Conservation (phyloP, 2,888 invertebrate genomes). For the Plagodis dolabraria region DNA sequence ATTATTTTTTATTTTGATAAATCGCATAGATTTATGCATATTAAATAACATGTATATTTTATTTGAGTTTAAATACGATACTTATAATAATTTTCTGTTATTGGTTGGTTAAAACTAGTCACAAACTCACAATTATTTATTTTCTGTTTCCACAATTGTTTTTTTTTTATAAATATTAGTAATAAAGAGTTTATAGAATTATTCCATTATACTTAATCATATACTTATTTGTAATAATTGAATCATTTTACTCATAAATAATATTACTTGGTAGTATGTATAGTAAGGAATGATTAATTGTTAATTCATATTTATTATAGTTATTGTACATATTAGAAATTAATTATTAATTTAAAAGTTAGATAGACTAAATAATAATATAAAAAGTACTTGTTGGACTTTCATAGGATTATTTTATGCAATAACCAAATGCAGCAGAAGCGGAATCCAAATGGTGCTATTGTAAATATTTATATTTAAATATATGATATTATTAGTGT, state of each 20-base stretch:
- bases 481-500: too few relatives aligned
- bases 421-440: slow-evolving; percentile 46
- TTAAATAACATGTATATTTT: too few relatives aligned
- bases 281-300: too few relatives aligned
- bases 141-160: slow-evolving; percentile 24
- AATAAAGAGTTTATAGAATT: slow-evolving; percentile 5
- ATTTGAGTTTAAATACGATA: too few relatives aligned
- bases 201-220: neutral
- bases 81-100: slow-evolving; percentile 13
- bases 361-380: too few relatives aligned
- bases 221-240: neutral
- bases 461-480: slow-evolving; percentile 2
- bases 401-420: slow-evolving; percentile 27
- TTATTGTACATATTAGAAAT: neutral
- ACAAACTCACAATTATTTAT: slow-evolving; percentile 50
- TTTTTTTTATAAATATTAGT: slow-evolving; percentile 9
- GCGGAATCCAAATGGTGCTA: slow-evolving; percentile 71
- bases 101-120: slow-evolving; percentile 60
- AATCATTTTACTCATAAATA: slow-evolving; percentile 2
- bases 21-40: too few relatives aligned
- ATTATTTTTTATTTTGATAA: too few relatives aligned
- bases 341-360: neutral
- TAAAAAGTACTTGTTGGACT: too few relatives aligned
- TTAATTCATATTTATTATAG: too few relatives aligned
- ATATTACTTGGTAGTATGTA: neutral